Evolutionary conservation across 2,888 invertebrate species (phyloP).

Genomic region (Horisme vitalbata): DNA sequence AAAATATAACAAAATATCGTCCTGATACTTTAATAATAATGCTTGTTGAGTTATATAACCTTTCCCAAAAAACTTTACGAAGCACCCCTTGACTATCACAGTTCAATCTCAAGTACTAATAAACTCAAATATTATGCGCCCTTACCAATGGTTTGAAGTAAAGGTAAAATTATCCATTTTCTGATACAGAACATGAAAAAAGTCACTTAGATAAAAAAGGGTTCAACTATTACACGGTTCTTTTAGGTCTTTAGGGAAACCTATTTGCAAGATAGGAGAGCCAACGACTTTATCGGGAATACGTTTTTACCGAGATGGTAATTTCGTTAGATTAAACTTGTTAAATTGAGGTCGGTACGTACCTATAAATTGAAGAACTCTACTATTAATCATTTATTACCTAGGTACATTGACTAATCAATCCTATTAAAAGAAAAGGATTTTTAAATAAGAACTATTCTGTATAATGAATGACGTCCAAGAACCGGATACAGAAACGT

Average conservation of each 20-base stretch:
- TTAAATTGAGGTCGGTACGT: background rate
- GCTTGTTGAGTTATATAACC: background rate
- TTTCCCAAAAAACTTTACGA: constrained; percentile 4
- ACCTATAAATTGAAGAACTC: too few relatives aligned
- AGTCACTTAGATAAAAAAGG: constrained; percentile 27
- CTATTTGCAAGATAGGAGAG: constrained; percentile 23
- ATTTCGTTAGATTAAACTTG: constrained; percentile 11
- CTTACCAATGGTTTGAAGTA: constrained; percentile 19
- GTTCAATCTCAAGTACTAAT: constrained; percentile 23
- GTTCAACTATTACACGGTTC: constrained; percentile 25
- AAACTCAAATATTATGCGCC: constrained; percentile 18
- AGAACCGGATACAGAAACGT: too few relatives aligned
- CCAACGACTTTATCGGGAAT: constrained; percentile 15
- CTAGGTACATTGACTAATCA: too few relatives aligned
- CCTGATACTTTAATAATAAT: background rate
- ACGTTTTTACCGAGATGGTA: constrained; percentile 9
- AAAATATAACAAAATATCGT: too few relatives aligned
- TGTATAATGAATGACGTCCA: too few relatives aligned
- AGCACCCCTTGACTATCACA: constrained; percentile 14
- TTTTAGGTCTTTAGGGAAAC: constrained; percentile 27
- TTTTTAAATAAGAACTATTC: too few relatives aligned
- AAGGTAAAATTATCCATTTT: constrained; percentile 28
- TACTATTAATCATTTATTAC: too few relatives aligned
- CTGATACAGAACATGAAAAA: constrained; percentile 27
- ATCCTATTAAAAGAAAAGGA: too few relatives aligned